phyloP scores from a whole-genome alignment of 2,888 invertebrate genomes.

The Eremobia ochroleuca region DNA sequence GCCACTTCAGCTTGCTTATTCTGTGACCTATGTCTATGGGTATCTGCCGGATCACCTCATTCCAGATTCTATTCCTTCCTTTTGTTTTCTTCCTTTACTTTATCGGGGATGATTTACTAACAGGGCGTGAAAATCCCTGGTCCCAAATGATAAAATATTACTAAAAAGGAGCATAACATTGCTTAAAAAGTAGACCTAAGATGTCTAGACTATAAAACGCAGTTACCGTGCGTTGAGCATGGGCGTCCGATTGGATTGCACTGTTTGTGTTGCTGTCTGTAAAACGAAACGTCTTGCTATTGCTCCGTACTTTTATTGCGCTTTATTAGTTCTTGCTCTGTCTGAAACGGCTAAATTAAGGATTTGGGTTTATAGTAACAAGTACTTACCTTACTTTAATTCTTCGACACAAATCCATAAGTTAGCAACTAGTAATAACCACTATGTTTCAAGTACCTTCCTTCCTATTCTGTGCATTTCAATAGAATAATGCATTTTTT shows the following conservation, averaged over 20 bases:
- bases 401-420: not conserved
- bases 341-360: slow-evolving; percentile 54
- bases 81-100: not conserved
- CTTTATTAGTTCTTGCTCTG: slow-evolving; percentile 56
- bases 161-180: not conserved
- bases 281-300: slow-evolving; percentile 59
- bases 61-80: no score
- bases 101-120: not conserved
- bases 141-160: not conserved
- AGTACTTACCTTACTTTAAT: not conserved
- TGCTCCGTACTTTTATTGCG: slow-evolving; percentile 41
- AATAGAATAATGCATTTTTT: not conserved
- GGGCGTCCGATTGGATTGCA: slow-evolving; percentile 44
- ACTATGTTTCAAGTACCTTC: not conserved
- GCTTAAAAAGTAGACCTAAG: not conserved
- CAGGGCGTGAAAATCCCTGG: not conserved
- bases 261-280: slow-evolving; percentile 61
- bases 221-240: slow-evolving; percentile 44
- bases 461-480: not conserved
- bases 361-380: not conserved
- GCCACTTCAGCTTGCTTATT: no score
- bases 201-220: slow-evolving; percentile 35
- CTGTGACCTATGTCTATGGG: no score
- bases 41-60: no score
- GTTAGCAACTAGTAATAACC: not conserved